phyloP scores from a whole-genome alignment of 2,888 invertebrate species.

The Opisthograptis luteolata region DNA sequence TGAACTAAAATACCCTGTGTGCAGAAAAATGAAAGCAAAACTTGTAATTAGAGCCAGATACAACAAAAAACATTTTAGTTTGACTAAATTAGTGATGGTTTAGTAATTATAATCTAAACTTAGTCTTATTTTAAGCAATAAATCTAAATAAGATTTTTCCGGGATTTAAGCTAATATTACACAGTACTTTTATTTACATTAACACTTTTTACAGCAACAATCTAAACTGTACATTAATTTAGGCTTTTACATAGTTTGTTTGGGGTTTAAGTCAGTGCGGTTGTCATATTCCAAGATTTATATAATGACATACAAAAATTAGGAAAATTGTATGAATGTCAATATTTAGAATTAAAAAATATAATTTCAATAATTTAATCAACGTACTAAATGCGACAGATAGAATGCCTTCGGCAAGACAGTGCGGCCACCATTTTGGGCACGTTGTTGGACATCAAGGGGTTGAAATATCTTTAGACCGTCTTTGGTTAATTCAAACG shows the following conservation, averaged over 20 bases:
- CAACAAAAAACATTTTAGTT: conserved; percentile 10
- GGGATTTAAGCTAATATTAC: conserved; percentile 35
- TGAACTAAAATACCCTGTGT: conserved; percentile 50
- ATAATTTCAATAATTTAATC: background rate
- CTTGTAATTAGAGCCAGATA: conserved; percentile 21
- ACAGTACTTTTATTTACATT: conserved; percentile 43
- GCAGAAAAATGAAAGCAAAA: conserved; percentile 37
- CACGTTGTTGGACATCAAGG: too few relatives aligned
- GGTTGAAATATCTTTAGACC: too few relatives aligned
- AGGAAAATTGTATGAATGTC: conserved; percentile 7
- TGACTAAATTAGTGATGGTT: conserved; percentile 20
- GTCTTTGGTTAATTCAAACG: too few relatives aligned
- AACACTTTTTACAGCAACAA: conserved; percentile 33
- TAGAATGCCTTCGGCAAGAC: too few relatives aligned
- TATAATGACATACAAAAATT: background rate
- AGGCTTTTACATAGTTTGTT: conserved; percentile 37
- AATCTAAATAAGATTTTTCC: conserved; percentile 37
- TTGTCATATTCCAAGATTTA: conserved; percentile 12
- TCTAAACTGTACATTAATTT: conserved; percentile 35
- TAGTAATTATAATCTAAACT: conserved; percentile 22
- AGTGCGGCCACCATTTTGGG: too few relatives aligned
- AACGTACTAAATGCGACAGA: background rate
- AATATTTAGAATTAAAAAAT: background rate
- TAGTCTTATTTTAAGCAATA: conserved; percentile 27
- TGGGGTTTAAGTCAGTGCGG: conserved; percentile 35